Base-by-base conservation (phyloP, 2,888 invertebrate genomes). In the Tenthredo notha region DNA sequence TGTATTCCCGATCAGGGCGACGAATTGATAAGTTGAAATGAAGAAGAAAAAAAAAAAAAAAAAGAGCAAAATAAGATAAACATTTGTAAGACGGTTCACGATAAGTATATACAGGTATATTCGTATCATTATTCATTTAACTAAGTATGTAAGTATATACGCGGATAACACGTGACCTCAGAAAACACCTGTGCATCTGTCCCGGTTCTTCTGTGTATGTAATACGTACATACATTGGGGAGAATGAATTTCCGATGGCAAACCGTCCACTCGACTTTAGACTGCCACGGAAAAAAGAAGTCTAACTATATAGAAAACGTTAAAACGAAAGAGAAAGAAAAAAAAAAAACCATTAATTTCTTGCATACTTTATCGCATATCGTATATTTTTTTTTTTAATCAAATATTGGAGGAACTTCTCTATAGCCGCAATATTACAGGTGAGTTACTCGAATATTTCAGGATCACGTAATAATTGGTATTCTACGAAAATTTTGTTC, bases 151-250 rank as follows among this genome's bases (percentile, higher is more conserved):
- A 84, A 77, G 54, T 70, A 54, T 72, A 86, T 88, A 90, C 89
- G 90, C 90, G 91, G 88, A 88, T 87, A 89, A 89, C 92, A 92
- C 91, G 91, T 92, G 92, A 92, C 91, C 91, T 87, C 85, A 87
- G 88, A 90, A 91, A 93, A 92, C 92, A 92, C 92, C 92, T 92
- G 92, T 92, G 90, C 91, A 91, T 90, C 91, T 90, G 92, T 89
- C 88, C 85, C 89, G 21, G 21, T 1, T 29, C 21, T 43, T 43
- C 12, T 74, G 89, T 87, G 85, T 88, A 84, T 88, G 86, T 88
- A 86, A 29, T 67, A 67, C 33, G 6, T 25, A 61, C 61, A 61
- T 86, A 87, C 88, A 88, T 86, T 85, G 70, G 84, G 87, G 87
- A 86, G 86, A 85, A 80, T 87, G 87, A 88, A 89, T 89, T 89